These are phyloP conservation scores for Nycticorax nycticorax DNA, from an alignment of 2,113 vertebrate genomes.

Conservation along the genomic window DNA sequence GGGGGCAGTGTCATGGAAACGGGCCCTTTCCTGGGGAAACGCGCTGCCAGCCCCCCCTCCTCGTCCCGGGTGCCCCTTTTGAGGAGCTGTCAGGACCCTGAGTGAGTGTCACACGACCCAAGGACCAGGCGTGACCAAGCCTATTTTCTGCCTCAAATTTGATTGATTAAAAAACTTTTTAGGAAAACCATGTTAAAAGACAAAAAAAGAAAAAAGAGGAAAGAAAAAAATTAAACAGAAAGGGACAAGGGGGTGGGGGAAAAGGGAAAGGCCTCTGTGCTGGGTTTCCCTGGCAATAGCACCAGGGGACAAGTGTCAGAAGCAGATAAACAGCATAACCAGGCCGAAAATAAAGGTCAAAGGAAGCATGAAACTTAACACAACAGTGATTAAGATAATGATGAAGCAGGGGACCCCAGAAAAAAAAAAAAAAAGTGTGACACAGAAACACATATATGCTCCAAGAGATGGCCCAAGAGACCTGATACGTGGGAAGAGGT, in stretches of 20 bases:
- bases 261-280: conserved; percentile 73
- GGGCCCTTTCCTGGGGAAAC: conserved; percentile 87
- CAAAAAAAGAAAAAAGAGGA: conserved; percentile 70
- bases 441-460: neutral
- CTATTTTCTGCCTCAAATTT: conserved; percentile 99
- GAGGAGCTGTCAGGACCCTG: conserved; percentile 94
- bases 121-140: conserved; percentile 95
- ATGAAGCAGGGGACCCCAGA: conserved; percentile 68
- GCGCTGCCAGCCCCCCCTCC: conserved; percentile 79
- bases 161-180: conserved; percentile 99
- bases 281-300: conserved; percentile 76
- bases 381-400: conserved; percentile 84
- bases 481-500: neutral
- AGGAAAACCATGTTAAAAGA: conserved; percentile 98
- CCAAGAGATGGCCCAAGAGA: conserved; percentile 10
- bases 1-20: conserved; percentile 93
- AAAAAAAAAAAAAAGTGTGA: neutral
- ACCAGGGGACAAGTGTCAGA: conserved; percentile 72
- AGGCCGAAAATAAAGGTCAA: conserved; percentile 81
- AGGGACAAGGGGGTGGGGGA: conserved; percentile 58
- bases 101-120: conserved; percentile 93
- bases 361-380: conserved; percentile 82
- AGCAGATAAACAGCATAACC: conserved; percentile 71
- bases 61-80: conserved; percentile 76
- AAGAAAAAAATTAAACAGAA: conserved; percentile 60